Conservation (phyloP, 2,888 invertebrate species). For the Cacoxenus indagator region DNA sequence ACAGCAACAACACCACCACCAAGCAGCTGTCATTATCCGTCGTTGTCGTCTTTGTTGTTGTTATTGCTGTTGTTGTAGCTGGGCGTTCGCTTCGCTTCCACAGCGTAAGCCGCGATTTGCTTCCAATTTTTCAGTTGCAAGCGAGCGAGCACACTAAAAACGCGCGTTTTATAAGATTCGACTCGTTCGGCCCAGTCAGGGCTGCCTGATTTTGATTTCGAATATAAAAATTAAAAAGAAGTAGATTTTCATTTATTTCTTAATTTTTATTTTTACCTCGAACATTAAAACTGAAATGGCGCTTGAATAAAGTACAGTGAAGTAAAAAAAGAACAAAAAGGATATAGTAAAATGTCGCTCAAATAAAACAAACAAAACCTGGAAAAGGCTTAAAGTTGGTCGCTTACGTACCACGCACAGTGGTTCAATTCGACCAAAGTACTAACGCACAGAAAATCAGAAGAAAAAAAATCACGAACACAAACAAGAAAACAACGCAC, state of each 20-base stretch:
- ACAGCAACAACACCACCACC: constrained; percentile 19
- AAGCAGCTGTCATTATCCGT: constrained; percentile 5
- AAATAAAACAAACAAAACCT: no score
- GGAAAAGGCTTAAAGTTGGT: no score
- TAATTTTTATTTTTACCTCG: no score
- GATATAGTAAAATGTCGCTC: not conserved
- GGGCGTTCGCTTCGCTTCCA: not conserved
- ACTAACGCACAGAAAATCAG: not conserved
- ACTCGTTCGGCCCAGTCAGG: not conserved
- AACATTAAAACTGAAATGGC: no score
- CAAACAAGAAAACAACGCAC: not conserved
- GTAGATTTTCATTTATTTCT: no score
- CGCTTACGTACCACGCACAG: not conserved
- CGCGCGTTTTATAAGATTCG: not conserved
- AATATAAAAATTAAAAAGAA: no score
- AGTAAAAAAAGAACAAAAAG: no score
- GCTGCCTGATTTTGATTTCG: no score
- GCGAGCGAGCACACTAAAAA: not conserved
- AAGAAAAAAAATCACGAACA: not conserved
- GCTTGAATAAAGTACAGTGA: no score
- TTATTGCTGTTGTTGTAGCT: not conserved
- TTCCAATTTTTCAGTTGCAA: not conserved
- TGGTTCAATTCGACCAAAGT: no score
- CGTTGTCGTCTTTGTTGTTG: not conserved
- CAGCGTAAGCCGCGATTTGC: not conserved